Evolutionary conservation across 2,113 vertebrate species (phyloP), one percentile per base, ranked within the genome.

Genomic region (Isichthys henryi): DNA sequence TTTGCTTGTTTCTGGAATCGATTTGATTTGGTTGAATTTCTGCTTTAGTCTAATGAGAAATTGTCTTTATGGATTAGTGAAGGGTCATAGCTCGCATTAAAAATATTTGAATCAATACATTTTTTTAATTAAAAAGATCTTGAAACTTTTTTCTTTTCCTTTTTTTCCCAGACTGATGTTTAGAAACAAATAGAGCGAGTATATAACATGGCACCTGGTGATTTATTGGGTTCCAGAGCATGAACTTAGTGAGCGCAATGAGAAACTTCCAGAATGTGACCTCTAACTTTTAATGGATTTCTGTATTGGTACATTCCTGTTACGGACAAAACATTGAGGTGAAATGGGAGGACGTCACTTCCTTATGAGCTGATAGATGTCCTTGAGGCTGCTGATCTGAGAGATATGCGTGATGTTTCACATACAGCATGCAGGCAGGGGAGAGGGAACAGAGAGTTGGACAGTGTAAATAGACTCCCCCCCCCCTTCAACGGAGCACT

Each of bases 271-370:
- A 46, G 50, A 84, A 89, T 21, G 88, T 45, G 88, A 23, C 35
- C 7, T 89, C 83, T 86, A 85, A 87, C 91, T 90, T 91, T 92
- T 17, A 91, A 80, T 8, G 86, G 88, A 91, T 62, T 90, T 80
- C 91, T 91, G 89, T 88, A 87, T 89, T 89, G 90, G 89, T 89
- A 92, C 90, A 90, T 92, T 89, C 89, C 86, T 74, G 89, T 87
- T 88, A 86, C 87, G 82, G 82, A 87, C 87, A 86, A 70, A 70
- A 27, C 62, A 13, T 31, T 13, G 86, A 82, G 50, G 83, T 90
- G 46, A 90, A 91, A 92, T 92, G 86, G 90, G 90, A 48, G 52
- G 84, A 91, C 88, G 89, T 91, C 90, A 89, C 92, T 87, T 91
- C 88, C 23, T 86, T 88, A 88, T 86, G 89, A 92, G 91, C n/a